Evolutionary conservation across 1,140 invertebrate species (phyloP).

Genomic region (Scylla paramamosain): DNA sequence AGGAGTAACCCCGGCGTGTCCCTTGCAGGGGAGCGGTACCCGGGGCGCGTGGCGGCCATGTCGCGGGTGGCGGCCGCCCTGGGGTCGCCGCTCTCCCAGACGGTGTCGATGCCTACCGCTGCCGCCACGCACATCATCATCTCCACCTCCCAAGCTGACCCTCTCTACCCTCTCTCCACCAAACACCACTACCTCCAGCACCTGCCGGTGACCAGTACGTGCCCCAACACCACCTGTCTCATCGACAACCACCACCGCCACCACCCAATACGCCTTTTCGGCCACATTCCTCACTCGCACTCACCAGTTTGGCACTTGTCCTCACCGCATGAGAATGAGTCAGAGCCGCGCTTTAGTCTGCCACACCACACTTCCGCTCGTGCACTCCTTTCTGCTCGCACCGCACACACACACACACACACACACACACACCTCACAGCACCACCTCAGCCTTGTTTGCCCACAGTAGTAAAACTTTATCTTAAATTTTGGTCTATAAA

Average conservation of each 20-base stretch:
- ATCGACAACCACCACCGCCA: slow-evolving; percentile 12
- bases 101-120: slow-evolving; percentile 47
- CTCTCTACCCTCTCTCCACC: slow-evolving; percentile 67
- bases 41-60: slow-evolving; percentile 61
- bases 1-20: background rate
- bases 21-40: slow-evolving; percentile 64
- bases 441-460: background rate
- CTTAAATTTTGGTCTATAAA: background rate
- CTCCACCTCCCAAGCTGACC: slow-evolving; percentile 69
- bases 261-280: background rate
- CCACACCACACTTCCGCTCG: background rate
- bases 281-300: background rate
- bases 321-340: slow-evolving; percentile 27
- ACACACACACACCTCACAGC: background rate
- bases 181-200: slow-evolving; percentile 69
- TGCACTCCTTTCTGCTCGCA: background rate
- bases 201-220: slow-evolving; percentile 64
- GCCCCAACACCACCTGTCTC: background rate
- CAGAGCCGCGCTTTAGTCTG: background rate
- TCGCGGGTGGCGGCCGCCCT: slow-evolving; percentile 52
- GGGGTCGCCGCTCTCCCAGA: slow-evolving; percentile 54
- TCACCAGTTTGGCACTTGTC: background rate
- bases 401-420: slow-evolving; percentile 37
- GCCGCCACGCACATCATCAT: slow-evolving; percentile 70
- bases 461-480: background rate